Evolutionary conservation across 2,888 invertebrate species (phyloP), one percentile per base, ranked within the genome.

Genomic region (Ellobium chinense): DNA sequence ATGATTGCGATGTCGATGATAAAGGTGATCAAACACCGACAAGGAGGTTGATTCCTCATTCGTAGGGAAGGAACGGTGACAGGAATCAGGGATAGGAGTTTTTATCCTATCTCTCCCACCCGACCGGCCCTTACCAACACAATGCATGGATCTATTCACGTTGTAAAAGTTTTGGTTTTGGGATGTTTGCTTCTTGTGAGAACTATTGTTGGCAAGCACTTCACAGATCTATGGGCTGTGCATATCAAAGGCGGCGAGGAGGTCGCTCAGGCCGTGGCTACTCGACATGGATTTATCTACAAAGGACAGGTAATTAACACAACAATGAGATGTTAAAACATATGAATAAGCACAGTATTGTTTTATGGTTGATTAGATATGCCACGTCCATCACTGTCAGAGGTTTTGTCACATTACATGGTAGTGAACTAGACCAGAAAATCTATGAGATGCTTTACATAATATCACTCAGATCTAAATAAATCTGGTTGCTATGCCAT

Each of bases 171-270:
- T 79, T 87, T 85, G 70, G 81, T 88, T 74, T 81, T 88, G 74
- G 87, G 86, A 82, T 84, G 85, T 58, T 74, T 85, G 74, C 73
- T 85, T 65, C 68, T 85, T 21, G 75, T 86, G 72, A 81, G 86
- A 80, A 66, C 84, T 54, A 81, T 82, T 56, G 78, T 78, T 78
- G 85, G 85, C 66, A 81, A 81, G 54, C 88, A 88, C 80, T 90
- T 85, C 84, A 90, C 88, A 24, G 88, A 91, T 82, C 87, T 88
- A 85, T 92, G 92, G 92, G 92, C 92, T 63, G 89, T 91, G 29
- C 86, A 91, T 62, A 85, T 92, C 36, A 85, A 87, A 46, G 91
- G 91, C 66, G 91, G 90, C 39, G 85, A 86, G 75, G 84, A 85
- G 56, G 85, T 82, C 27, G 92, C 92, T 37, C 83, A 86, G 77